Evolutionary conservation across 2,888 invertebrate species (phyloP).

Genomic region (Anorthoa munda): DNA sequence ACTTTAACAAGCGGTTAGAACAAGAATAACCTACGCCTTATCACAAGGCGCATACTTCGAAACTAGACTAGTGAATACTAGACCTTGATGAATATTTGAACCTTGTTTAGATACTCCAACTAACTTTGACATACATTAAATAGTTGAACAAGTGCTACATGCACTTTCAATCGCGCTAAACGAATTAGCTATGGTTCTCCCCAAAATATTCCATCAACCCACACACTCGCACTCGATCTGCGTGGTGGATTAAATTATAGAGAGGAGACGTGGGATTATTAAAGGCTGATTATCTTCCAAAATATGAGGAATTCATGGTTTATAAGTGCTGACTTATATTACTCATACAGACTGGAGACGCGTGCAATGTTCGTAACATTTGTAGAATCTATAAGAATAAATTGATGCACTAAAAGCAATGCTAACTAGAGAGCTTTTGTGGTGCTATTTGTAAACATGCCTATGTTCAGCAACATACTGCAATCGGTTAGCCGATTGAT

Average conservation of each 20-base stretch:
- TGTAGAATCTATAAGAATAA: not conserved
- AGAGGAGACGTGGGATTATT: not conserved
- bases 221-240: too few relatives aligned
- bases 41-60: constrained; percentile 23
- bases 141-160: constrained; percentile 1
- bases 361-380: not conserved
- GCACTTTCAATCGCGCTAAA: not conserved
- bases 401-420: not conserved
- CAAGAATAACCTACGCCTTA: constrained; percentile 35
- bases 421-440: constrained; percentile 3
- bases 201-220: not conserved
- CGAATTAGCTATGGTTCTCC: not conserved
- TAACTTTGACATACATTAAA: constrained; percentile 15
- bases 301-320: not conserved
- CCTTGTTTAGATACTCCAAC: constrained; percentile 17
- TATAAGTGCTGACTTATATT: not conserved
- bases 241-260: not conserved
- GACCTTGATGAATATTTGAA: constrained; percentile 42
- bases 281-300: not conserved
- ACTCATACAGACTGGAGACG: not conserved
- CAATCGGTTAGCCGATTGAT: constrained; percentile 11
- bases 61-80: not conserved
- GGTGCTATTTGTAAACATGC: not conserved
- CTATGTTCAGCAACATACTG: not conserved
- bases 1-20: not conserved